A percentile compares a stretch with the other conserved stretches of the same genome.
Evolutionary conservation across 2,113 vertebrate genomes (phyloP).

Genomic region (Sphaerodactylus townsendi): DNA sequence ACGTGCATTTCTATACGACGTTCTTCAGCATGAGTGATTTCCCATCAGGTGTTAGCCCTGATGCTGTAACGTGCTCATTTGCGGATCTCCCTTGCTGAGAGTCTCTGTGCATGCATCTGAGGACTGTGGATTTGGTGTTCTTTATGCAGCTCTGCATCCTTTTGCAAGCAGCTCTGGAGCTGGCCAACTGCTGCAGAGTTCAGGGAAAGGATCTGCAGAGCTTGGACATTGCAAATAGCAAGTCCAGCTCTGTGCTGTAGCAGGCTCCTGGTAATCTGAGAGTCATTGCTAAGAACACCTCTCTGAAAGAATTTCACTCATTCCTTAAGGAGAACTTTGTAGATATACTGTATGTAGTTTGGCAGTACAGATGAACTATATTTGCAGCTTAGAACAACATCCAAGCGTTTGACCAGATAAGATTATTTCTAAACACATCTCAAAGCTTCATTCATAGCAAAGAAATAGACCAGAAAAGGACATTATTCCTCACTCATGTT

Average conservation of each 20-base stretch:
- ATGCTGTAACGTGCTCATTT: slow-evolving; percentile 1
- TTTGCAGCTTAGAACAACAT: background rate
- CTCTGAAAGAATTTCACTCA: background rate
- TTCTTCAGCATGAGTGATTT: background rate
- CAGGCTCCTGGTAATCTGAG: background rate
- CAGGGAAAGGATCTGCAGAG: background rate
- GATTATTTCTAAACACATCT: background rate
- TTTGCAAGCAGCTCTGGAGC: background rate
- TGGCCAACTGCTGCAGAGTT: background rate
- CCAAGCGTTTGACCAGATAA: background rate
- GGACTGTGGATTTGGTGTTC: background rate
- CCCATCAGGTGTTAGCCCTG: background rate
- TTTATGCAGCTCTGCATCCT: background rate
- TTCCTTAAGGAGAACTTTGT: background rate
- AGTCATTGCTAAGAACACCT: background rate
- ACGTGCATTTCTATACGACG: background rate
- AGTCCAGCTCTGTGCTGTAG: background rate
- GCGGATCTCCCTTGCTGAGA: slow-evolving; percentile 10
- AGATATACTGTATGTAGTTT: background rate
- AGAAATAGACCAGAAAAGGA: background rate
- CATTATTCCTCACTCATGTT: background rate
- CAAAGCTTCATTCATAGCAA: background rate
- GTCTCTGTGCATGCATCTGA: background rate
- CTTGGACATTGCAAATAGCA: background rate
- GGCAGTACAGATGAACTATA: background rate